phyloP scores from a whole-genome alignment of 2,888 invertebrate genomes.

The Uloborus plumipes region DNA sequence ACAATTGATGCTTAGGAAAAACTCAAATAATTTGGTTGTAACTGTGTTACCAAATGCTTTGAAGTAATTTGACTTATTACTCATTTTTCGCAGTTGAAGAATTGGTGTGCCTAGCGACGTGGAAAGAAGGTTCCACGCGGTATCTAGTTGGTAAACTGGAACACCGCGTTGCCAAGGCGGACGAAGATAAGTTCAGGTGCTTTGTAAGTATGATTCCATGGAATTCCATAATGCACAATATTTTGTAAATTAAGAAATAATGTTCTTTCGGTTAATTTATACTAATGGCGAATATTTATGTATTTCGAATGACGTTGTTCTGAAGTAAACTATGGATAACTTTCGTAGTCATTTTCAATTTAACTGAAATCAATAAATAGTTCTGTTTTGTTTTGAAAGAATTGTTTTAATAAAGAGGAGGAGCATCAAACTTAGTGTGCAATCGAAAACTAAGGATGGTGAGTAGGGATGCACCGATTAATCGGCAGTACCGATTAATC shows the following conservation, averaged over 20 bases:
- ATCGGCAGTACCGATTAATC: no score
- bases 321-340: no score
- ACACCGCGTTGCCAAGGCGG: constrained; percentile 65
- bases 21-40: no score
- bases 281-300: constrained; percentile 23
- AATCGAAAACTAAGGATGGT: no score
- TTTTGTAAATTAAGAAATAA: neutral
- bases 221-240: no score
- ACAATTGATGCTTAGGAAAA: no score
- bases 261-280: constrained; percentile 10
- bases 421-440: no score
- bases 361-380: no score
- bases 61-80: neutral
- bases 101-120: constrained; percentile 89
- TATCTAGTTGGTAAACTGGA: constrained; percentile 88
- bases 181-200: constrained; percentile 67
- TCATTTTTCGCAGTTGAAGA: constrained; percentile 79
- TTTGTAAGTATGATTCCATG: constrained; percentile 59
- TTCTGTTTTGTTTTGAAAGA: no score
- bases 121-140: constrained; percentile 93
- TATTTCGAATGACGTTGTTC: constrained; percentile 29
- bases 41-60: neutral
- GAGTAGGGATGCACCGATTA: no score
- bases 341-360: no score
- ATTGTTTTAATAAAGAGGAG: no score